Percentiles rank a stretch among this genome's conserved stretches.
Evolutionary conservation across 2,888 invertebrate species (phyloP).

Genomic region (Sympetrum striolatum): DNA sequence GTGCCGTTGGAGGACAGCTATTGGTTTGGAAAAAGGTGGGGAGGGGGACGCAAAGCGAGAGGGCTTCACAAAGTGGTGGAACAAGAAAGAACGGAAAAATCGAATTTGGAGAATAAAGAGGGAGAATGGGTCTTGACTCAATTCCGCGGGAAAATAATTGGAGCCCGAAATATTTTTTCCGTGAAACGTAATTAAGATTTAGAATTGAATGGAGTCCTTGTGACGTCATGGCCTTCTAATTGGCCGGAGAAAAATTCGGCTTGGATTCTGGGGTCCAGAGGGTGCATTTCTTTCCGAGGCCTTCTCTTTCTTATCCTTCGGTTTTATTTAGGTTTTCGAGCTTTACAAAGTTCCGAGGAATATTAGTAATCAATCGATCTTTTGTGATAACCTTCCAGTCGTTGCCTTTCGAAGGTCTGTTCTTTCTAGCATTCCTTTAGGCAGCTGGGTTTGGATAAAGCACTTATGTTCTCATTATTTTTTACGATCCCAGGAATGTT

Average conservation of each 20-base stretch:
- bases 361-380: too few relatives aligned
- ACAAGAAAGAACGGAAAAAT: background rate
- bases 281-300: background rate
- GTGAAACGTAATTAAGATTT: background rate
- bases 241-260: background rate
- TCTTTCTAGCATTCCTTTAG: too few relatives aligned
- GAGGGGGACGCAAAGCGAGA: background rate
- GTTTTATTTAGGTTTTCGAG: too few relatives aligned
- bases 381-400: too few relatives aligned
- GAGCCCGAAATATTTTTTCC: background rate
- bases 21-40: too few relatives aligned
- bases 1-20: too few relatives aligned
- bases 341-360: too few relatives aligned
- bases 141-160: conserved; percentile 11
- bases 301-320: too few relatives aligned
- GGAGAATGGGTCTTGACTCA: background rate
- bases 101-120: background rate
- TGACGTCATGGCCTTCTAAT: conserved; percentile 10
- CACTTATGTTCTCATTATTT: too few relatives aligned
- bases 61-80: background rate
- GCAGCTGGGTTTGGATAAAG: too few relatives aligned
- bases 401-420: too few relatives aligned
- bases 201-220: background rate
- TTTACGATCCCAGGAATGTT: too few relatives aligned
- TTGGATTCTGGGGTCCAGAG: background rate